Evolutionary conservation across 2,888 invertebrate species (phyloP), one percentile per base, ranked within the genome.

Genomic region (Scrobipalpa costella): DNA sequence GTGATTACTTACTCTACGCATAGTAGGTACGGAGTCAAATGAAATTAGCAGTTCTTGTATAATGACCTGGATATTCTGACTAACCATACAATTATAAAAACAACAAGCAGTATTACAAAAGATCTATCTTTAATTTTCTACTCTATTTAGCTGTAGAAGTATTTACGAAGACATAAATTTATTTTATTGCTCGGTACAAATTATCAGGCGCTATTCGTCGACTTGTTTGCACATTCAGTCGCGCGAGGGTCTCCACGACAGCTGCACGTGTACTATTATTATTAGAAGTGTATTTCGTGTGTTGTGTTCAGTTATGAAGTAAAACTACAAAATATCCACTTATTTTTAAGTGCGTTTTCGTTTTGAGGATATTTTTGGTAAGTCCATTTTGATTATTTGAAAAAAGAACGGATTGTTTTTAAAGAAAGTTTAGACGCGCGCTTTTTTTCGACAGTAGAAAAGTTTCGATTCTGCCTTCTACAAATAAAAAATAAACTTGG

Each of bases 171-270:
- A n/a, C n/a, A n/a, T n/a, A n/a, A n/a, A n/a, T n/a, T n/a, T 5
- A 27, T 44, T 44, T 63, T 36, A 40, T 38, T 49, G 33, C 57
- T 21, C 9, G n/a, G 34, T 47, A 21, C 17, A 27, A 60, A 27
- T 8, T 7, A 34, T 5, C 55, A 57, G 55, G 55, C 55, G n/a
- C 34, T 2, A 34, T 11, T 38, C 11, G 7, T 38, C 38, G 11
- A 7, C 7, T 38, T 13, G 13, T 11, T 38, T 13, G 38, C 27
- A 38, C 36, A 1, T 8, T 34, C 61, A 71, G 70, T 71, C 19
- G 66, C 70, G 62, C 66, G 66, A 62, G 64, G 67, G 64, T 50
- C 49, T 17, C 62, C 38, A 55, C 8, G 7, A 17, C 34, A 57
- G 17, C 19, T 59, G 66, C 63, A 19, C 55, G 64, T 47, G 34